These are phyloP conservation scores for Tragelaphus strepsiceros DNA, from an alignment of 2,113 vertebrate species.

Conservation along the genomic window DNA sequence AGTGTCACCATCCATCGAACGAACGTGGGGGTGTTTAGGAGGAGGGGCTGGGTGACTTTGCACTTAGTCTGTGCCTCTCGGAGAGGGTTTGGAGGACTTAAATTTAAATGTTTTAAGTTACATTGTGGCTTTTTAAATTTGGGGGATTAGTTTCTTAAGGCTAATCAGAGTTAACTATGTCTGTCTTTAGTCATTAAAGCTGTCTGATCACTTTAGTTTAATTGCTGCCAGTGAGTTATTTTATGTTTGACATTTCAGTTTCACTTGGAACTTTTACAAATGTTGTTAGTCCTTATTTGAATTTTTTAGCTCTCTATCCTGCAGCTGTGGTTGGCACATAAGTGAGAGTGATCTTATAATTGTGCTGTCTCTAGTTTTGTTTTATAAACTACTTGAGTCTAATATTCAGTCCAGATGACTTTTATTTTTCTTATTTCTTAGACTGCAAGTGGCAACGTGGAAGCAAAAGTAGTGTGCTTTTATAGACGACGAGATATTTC, in stretches of 20 bases:
- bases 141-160: slow-evolving; percentile 7
- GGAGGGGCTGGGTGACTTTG: neutral
- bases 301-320: neutral
- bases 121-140: neutral
- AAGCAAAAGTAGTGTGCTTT: slow-evolving; percentile 99
- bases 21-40: neutral
- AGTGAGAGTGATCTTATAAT: neutral
- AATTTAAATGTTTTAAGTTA: neutral
- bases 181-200: slow-evolving; percentile 22
- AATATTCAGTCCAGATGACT: slow-evolving; percentile 40
- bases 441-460: slow-evolving; percentile 97
- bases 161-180: slow-evolving; percentile 18
- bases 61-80: neutral
- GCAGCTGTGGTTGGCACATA: slow-evolving; percentile 32
- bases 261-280: neutral
- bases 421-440: slow-evolving; percentile 80
- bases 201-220: neutral
- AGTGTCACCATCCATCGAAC: neutral
- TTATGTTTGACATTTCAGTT: slow-evolving; percentile 31
- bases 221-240: slow-evolving; percentile 18
- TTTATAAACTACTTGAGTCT: slow-evolving; percentile 35
- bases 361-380: neutral
- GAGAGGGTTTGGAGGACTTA: neutral
- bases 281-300: slow-evolving; percentile 22
- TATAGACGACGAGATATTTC: slow-evolving; percentile 98